These are phyloP conservation scores for Agapostemon virescens DNA, from an alignment of 2,888 invertebrate genomes.

Conservation along the genomic window DNA sequence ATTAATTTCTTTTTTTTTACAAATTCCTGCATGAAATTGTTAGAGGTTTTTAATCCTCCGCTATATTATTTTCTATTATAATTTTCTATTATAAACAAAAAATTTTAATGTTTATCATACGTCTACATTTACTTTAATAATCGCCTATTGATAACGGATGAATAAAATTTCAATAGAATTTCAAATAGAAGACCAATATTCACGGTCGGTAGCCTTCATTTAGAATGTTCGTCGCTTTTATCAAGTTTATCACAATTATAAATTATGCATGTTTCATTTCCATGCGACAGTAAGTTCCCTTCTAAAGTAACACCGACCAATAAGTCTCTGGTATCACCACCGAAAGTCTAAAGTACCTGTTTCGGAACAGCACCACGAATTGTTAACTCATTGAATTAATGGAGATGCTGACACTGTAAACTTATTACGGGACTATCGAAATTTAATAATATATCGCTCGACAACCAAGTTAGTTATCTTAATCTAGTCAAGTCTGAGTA, in stretches of 20 bases:
- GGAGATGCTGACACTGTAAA: conserved; percentile 8
- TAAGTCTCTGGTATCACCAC: background rate
- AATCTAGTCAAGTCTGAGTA: conserved; percentile 40
- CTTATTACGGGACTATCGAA: conserved; percentile 27
- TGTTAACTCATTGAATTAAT: conserved; percentile 38
- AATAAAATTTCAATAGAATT: no score
- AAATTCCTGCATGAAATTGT: no score
- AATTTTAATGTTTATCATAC: background rate
- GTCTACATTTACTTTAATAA: background rate
- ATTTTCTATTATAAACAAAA: background rate
- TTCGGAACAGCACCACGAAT: background rate
- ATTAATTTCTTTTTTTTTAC: background rate
- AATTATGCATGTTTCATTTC: background rate
- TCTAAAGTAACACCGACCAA: background rate
- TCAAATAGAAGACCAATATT: background rate
- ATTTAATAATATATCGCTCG: conserved; percentile 29
- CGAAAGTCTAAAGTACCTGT: background rate
- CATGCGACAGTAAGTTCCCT: background rate
- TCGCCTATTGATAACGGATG: background rate
- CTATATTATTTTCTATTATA: background rate
- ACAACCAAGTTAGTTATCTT: conserved; percentile 33
- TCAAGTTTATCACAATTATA: background rate
- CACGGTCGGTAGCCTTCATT: background rate
- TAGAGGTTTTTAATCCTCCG: background rate
- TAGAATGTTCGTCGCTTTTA: background rate